Conservation (phyloP, 2,797 vertebrate genomes). For the Myotis findleyi region DNA sequence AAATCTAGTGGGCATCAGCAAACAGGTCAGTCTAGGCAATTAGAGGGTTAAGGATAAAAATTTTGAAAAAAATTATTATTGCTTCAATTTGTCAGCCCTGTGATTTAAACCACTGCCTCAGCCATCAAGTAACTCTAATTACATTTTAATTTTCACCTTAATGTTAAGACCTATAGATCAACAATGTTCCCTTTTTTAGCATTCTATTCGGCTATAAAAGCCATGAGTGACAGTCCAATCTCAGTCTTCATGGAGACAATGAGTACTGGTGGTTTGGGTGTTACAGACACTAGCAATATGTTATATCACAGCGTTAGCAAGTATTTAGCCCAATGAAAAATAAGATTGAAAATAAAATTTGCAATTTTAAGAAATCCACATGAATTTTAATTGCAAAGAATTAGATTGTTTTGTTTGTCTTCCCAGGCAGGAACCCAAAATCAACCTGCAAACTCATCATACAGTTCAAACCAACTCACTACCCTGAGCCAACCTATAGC, state of each 20-base stretch:
- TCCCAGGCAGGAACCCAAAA: background rate
- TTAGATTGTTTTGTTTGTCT: background rate
- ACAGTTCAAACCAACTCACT: background rate
- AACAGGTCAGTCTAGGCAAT: background rate
- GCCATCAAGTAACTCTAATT: background rate
- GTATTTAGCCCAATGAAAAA: background rate
- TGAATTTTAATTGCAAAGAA: constrained; percentile 26
- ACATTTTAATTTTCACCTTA: constrained; percentile 31
- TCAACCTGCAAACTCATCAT: background rate
- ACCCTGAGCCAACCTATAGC: background rate
- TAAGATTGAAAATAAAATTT: background rate
- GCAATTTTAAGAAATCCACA: background rate
- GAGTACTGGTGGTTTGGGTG: background rate
- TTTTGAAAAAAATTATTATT: background rate
- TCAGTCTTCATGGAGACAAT: background rate
- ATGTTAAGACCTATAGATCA: background rate
- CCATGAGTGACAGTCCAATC: background rate
- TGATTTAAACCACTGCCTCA: constrained; percentile 22
- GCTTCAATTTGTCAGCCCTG: background rate
- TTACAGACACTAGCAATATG: background rate
- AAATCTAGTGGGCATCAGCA: background rate
- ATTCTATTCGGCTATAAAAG: background rate
- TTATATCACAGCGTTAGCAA: background rate
- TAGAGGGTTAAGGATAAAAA: background rate
- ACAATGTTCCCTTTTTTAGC: constrained; percentile 13